Conservation (phyloP, 2,113 vertebrate genomes). For the Epinephelus moara region DNA sequence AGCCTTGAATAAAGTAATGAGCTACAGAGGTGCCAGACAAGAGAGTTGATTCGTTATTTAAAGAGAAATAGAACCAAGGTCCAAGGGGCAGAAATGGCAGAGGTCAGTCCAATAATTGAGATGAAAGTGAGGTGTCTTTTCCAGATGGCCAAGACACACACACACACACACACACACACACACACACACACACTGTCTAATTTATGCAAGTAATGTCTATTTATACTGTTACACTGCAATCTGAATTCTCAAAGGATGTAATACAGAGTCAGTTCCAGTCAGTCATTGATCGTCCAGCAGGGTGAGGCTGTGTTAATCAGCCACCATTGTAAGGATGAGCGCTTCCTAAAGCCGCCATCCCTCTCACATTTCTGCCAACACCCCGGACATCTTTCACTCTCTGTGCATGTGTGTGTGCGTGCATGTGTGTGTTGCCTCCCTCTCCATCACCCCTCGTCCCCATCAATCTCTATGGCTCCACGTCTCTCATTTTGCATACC, state of each 20-base stretch:
- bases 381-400: conserved; percentile 50
- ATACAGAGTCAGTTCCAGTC: conserved; percentile 78
- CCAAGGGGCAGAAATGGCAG: conserved; percentile 45
- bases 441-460: conserved; percentile 38
- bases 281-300: conserved; percentile 79
- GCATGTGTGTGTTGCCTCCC: background rate
- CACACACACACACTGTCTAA: conserved; percentile 23
- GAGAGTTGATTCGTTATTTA: conserved; percentile 71
- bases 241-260: conserved; percentile 69
- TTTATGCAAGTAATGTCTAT: conserved; percentile 70
- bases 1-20: conserved; percentile 64
- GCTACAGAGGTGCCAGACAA: conserved; percentile 57
- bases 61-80: conserved; percentile 46
- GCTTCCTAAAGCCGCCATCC: conserved; percentile 62
- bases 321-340: conserved; percentile 73
- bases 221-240: conserved; percentile 67
- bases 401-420: background rate
- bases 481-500: conserved; percentile 52
- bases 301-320: conserved; percentile 81
- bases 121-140: conserved; percentile 64
- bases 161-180: background rate
- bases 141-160: conserved; percentile 29
- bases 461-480: conserved; percentile 45
- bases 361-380: conserved; percentile 74
- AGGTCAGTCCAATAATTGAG: conserved; percentile 70